Base-by-base conservation (phyloP, 2,113 vertebrate species). In the Muntiacus muntjak region DNA sequence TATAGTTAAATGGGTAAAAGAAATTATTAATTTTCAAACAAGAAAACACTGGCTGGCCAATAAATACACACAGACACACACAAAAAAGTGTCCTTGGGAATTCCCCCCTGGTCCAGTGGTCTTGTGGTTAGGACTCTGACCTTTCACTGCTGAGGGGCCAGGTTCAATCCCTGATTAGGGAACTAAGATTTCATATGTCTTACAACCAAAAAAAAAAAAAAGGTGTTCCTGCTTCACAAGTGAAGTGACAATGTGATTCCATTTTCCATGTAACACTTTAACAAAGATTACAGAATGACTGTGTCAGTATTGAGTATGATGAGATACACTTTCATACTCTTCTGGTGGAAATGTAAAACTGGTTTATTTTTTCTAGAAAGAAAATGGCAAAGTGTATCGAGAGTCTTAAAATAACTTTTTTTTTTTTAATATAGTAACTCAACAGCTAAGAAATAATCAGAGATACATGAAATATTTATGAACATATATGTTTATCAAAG, bases 311-410 rank as follows among this genome's bases (percentile, higher is more conserved):
- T 62, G 26, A 26, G 4, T n/a, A 54, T 81, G 28, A 91, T 30
- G 25, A 94, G 50, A 50, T 57, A 43, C 2, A 43, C 5, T 25
- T 45, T 45, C 47, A 82, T 13, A 36, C 36, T 94, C 47, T 57
- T 58, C 71, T 54, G 11, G 1, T 47, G 64, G 14, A 15, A 67
- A 30, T 89, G 33, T 83, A 87, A 87, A 67, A 96, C 43, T 87
- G 17, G 19, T 84, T 95, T 28, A n/a, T n/a, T 64, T 79, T 91
- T 92, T 91, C 45, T 95, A n/a, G 81, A 87, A 91, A 90, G 50
- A 33, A 91, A 78, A 67, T 86, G 57, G 25, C 28, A 60, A 57
- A 85, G 21, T 82, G 33, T 87, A 87, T 94, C 54, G 23, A 89
- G n/a, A 89, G 17, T 25, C 89, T 93, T 90, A 25, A 95, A 93